Base-by-base conservation (phyloP, 53 echinoderm and acorn worm species). In the Glandiceps talaboti region DNA sequence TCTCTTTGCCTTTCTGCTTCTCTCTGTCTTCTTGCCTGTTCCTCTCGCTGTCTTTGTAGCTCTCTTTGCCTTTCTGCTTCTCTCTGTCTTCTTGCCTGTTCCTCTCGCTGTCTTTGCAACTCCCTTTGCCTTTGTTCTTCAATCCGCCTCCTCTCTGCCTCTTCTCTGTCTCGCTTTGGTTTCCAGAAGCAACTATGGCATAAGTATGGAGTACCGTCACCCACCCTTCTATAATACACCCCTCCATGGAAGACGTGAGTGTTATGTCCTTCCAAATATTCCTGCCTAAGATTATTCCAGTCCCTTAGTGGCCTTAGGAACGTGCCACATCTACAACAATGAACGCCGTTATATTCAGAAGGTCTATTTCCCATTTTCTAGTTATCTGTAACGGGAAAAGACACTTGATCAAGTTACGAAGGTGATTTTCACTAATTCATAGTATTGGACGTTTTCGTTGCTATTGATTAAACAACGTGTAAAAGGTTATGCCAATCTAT, bases 1-100 rank as follows among this genome's bases (percentile, higher is more conserved):
- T 27, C 33, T 72, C 73, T 31, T 28, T 80, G 27, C 72, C 45
- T 80, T 31, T 72, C 45, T 72, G 32, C 72, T 80, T 72, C 73
- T 31, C 45, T 28, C 28, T 33, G n/a, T 45, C 29, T 14, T 33
- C 33, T 14, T 31, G 25, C 28, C 73, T 80, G 1, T 31, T 31
- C 33, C 20, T 27, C 45, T 28, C n/a, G n/a, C n/a, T n/a, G 26
- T 31, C 30, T 78, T 30, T 76, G 12, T 6, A n/a, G 1, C 76
- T 80, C 26, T 33, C 33, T 72, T 28, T 31, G 64, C 45, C 28
- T 31, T 80, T 33, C 73, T 27, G 31, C 45, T 72, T 31, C 31
- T 72, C 28, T 28, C 31, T 31, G 64, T 80, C 80, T 31, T n/a
- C 31, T 78, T 31, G 6, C 31, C 29, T 31, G 29, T 31, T 78